Conservation (phyloP, 2,113 vertebrate species). For the Nansenia antarctica region DNA sequence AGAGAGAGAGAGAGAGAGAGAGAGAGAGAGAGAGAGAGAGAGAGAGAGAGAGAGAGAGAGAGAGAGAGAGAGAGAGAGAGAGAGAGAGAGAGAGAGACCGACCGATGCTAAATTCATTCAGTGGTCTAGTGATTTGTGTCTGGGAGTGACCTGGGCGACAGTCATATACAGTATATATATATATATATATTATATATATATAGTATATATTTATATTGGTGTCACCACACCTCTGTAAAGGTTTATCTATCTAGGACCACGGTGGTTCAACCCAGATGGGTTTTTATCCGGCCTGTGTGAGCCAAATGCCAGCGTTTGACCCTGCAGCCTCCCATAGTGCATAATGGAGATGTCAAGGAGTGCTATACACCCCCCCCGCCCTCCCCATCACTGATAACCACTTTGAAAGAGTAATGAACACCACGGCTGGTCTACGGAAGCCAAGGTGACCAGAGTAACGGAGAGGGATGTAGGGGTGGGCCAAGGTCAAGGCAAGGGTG, state of each 20-base stretch:
- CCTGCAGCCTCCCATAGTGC: neutral
- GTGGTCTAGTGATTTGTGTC: too few species aligned
- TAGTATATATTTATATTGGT: too few species aligned
- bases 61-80: too few species aligned
- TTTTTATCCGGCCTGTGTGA: constrained; percentile 18
- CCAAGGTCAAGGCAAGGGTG: constrained; percentile 20
- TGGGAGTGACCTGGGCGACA: too few species aligned
- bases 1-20: too few species aligned
- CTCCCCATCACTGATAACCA: neutral
- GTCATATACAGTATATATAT: too few species aligned
- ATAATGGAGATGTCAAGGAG: neutral
- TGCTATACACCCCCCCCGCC: neutral
- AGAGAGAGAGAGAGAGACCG: too few species aligned
- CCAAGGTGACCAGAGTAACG: neutral
- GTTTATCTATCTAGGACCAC: constrained; percentile 31
- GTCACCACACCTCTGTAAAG: neutral
- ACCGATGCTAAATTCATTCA: too few species aligned
- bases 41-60: too few species aligned
- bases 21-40: too few species aligned
- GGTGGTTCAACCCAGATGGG: constrained; percentile 42
- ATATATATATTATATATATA: too few species aligned
- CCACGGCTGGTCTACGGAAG: neutral
- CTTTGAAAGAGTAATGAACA: constrained; percentile 6
- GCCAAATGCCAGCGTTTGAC: neutral
- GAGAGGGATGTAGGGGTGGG: neutral